A percentile compares a stretch with the other conserved stretches of the same genome.
These are phyloP conservation scores for Protobothrops mucrosquamatus DNA, from an alignment of 2,113 vertebrate genomes.

Conservation along the genomic window DNA sequence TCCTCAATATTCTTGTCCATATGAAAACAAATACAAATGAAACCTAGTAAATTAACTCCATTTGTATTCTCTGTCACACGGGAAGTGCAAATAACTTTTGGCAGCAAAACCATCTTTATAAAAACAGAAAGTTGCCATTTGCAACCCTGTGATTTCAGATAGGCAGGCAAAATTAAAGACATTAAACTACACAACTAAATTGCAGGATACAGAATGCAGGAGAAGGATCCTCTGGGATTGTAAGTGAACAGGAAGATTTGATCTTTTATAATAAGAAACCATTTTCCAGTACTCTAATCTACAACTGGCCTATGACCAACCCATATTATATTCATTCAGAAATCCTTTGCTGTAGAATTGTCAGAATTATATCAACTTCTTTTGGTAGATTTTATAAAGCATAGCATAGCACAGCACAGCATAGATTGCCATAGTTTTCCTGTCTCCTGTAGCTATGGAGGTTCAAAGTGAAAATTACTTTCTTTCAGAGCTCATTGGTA, in stretches of 20 bases:
- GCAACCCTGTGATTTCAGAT: neutral
- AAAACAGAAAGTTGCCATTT: neutral
- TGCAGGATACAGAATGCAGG: neutral
- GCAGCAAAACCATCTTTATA: neutral
- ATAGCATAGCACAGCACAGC: neutral
- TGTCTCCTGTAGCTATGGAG: neutral
- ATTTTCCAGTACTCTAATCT: conserved; percentile 30
- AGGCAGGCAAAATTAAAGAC: neutral
- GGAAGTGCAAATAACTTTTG: neutral
- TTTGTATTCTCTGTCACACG: neutral
- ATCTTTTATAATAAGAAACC: neutral
- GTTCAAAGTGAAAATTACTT: neutral
- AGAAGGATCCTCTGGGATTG: neutral
- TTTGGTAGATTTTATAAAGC: neutral
- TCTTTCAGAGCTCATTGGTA: neutral
- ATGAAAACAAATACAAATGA: neutral
- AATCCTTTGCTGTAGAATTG: neutral
- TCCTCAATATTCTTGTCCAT: neutral
- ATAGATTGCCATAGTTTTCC: neutral
- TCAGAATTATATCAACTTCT: neutral
- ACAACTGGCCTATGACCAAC: neutral
- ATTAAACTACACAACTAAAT: neutral
- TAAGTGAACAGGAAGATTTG: neutral
- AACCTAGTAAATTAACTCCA: neutral
- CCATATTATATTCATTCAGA: neutral